These are phyloP conservation scores for Hemicrepidius hirtus DNA, from an alignment of 2,888 invertebrate genomes.

Conservation along the genomic window DNA sequence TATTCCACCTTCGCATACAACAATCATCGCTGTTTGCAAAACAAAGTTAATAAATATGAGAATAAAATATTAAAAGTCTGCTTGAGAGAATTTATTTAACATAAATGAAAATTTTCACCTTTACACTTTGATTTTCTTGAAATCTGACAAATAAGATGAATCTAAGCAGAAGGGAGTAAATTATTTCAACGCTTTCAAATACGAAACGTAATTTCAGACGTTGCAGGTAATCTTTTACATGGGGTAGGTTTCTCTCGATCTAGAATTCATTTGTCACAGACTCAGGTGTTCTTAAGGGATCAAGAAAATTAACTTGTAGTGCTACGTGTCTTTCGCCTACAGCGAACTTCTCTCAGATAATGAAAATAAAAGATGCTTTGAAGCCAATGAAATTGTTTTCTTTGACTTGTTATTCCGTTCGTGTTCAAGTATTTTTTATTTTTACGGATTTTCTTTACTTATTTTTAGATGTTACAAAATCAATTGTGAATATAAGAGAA, in stretches of 20 bases:
- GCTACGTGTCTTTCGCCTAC: constrained; percentile 49
- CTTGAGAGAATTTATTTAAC: too few species aligned
- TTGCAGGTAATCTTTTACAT: constrained; percentile 20
- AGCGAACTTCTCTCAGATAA: constrained; percentile 54
- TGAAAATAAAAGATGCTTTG: constrained; percentile 59
- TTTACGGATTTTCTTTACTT: not conserved
- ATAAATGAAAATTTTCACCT: too few species aligned
- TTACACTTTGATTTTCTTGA: too few species aligned
- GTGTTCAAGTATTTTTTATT: constrained; percentile 1
- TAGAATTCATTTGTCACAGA: constrained; percentile 53
- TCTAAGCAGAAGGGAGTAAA: not conserved
- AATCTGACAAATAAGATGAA: not conserved
- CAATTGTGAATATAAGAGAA: too few species aligned
- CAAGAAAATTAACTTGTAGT: constrained; percentile 54
- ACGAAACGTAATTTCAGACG: constrained; percentile 27
- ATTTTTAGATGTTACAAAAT: too few species aligned
- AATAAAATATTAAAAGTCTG: too few species aligned
- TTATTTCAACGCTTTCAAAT: not conserved
- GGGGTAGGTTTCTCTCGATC: constrained; percentile 43
- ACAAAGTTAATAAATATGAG: too few species aligned
- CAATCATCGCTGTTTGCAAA: too few species aligned
- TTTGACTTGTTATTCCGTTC: constrained; percentile 25
- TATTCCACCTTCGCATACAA: too few species aligned
- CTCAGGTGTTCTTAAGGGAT: constrained; percentile 53
- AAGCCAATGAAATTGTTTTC: constrained; percentile 55